These are phyloP conservation scores for Orycteropus afer DNA, from an alignment of 2,113 vertebrate genomes.

Conservation along the genomic window DNA sequence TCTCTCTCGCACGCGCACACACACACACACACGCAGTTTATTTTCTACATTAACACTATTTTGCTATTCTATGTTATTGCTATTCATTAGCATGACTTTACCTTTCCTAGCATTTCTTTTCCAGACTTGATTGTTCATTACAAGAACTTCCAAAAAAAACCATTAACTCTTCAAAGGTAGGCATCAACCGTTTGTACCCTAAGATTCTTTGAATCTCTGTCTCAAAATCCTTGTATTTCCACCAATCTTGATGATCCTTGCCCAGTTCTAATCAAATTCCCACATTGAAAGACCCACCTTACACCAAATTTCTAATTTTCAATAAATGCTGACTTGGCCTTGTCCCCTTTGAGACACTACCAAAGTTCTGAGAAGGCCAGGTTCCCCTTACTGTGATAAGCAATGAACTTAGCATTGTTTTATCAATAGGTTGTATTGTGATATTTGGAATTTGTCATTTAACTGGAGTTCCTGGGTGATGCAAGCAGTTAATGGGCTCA, in stretches of 20 bases:
- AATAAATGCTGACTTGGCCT: neutral
- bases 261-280: neutral
- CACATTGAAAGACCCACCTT: neutral
- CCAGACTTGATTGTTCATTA: neutral
- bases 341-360: neutral
- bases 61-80: neutral
- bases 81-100: neutral
- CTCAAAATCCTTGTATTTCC: neutral
- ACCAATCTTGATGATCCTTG: neutral
- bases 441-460: neutral
- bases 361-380: neutral
- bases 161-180: neutral
- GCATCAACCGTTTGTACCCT: neutral
- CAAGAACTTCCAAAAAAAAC: constrained; percentile 13
- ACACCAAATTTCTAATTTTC: constrained; percentile 17
- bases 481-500: no score
- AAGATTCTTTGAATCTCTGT: neutral
- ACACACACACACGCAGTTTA: neutral
- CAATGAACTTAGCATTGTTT: neutral
- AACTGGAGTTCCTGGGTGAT: neutral
- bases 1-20: no score
- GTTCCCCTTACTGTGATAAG: neutral
- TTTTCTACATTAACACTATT: neutral
- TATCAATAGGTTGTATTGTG: neutral
- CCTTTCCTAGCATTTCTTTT: neutral